These are phyloP conservation scores for Phengaris alcon DNA, from an alignment of 2,888 invertebrate genomes.

Conservation along the genomic window DNA sequence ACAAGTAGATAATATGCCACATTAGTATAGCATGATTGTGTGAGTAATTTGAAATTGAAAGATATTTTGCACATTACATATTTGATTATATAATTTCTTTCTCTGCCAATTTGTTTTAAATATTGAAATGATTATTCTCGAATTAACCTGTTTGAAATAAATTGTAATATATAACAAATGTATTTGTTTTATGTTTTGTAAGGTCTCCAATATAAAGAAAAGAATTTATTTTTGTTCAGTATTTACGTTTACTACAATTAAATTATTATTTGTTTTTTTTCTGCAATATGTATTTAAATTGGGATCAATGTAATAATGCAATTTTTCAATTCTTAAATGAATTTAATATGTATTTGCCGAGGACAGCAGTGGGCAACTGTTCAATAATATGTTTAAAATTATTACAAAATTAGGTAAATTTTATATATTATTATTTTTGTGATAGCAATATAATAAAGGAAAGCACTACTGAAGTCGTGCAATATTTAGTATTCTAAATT, in stretches of 20 bases:
- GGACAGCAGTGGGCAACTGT: neutral
- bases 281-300: neutral
- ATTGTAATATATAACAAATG: neutral
- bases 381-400: neutral
- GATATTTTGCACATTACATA: too few relatives aligned
- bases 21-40: too few relatives aligned
- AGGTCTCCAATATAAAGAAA: neutral
- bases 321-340: neutral
- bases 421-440: neutral
- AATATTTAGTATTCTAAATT: constrained; percentile 13
- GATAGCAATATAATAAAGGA: constrained; percentile 9
- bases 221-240: neutral
- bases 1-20: too few relatives aligned
- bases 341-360: neutral
- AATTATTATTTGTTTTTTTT: neutral
- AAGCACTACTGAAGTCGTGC: neutral
- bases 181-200: neutral
- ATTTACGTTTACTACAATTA: neutral
- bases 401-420: neutral
- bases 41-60: too few relatives aligned
- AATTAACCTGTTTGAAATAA: neutral
- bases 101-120: too few relatives aligned
- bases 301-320: neutral
- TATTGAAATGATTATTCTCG: constrained; percentile 10
- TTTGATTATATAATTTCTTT: too few relatives aligned